These are phyloP conservation scores for Tragulus kanchil DNA, from an alignment of 2,113 vertebrate species.

Conservation along the genomic window DNA sequence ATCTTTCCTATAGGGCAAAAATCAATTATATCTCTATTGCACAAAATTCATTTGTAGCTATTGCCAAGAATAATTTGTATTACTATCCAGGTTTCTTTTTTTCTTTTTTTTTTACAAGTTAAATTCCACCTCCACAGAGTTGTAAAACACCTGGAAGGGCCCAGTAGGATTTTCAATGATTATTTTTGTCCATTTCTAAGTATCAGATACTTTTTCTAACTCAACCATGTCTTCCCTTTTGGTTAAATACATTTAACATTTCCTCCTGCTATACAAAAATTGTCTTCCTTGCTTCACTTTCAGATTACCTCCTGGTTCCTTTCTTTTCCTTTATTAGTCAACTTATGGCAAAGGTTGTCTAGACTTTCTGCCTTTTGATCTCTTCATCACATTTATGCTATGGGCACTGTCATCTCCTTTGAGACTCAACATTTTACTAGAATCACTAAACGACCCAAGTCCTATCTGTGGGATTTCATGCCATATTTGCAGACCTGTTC, in stretches of 20 bases:
- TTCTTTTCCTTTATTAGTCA: neutral
- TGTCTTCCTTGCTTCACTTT: neutral
- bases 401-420: neutral
- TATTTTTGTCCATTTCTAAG: neutral
- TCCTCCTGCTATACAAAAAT: neutral
- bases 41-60: slow-evolving; percentile 2
- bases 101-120: neutral
- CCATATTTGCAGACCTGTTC: neutral
- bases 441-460: neutral
- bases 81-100: neutral
- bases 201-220: neutral
- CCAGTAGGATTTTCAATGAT: neutral
- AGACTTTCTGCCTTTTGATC: neutral
- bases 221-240: neutral
- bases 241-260: neutral
- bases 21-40: neutral
- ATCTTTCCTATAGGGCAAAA: neutral
- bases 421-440: neutral
- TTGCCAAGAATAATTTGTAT: neutral
- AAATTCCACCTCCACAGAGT: neutral
- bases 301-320: neutral
- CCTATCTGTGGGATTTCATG: neutral
- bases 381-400: neutral
- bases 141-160: neutral
- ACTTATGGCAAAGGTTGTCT: neutral